A percentile compares a stretch with the other conserved stretches of the same genome.
Evolutionary conservation across 2,888 invertebrate species (phyloP).

Genomic region (Eurytoma californica): DNA sequence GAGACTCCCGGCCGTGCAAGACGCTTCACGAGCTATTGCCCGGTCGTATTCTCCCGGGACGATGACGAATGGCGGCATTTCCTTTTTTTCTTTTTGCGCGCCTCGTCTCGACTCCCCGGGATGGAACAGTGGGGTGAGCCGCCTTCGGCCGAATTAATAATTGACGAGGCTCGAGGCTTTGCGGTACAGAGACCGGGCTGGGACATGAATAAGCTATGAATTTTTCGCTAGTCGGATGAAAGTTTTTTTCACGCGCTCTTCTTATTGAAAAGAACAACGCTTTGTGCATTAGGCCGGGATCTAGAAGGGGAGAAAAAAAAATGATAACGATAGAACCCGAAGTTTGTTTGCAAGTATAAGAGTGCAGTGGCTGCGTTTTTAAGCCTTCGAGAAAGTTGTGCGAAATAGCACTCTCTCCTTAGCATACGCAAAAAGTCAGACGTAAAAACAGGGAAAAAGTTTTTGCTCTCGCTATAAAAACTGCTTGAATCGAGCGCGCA

Average conservation of each 20-base stretch:
- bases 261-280: conserved; percentile 9
- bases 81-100: background rate
- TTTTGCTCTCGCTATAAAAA: background rate
- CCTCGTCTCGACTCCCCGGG: background rate
- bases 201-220: conserved; percentile 14
- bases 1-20: too few relatives aligned
- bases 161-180: conserved; percentile 1
- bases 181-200: background rate
- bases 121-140: background rate
- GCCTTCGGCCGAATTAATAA: conserved; percentile 2
- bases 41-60: too few relatives aligned
- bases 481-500: too few relatives aligned
- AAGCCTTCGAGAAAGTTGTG: conserved; percentile 11
- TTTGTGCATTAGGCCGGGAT: background rate
- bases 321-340: conserved; percentile 7
- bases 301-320: background rate
- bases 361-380: conserved; percentile 17
- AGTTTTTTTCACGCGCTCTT: background rate
- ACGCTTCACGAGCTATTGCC: too few relatives aligned
- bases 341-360: conserved; percentile 17
- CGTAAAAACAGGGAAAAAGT: conserved; percentile 13
- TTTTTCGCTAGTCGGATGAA: background rate
- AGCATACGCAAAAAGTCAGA: conserved; percentile 41
- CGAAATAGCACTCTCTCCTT: conserved; percentile 31
- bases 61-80: background rate